phyloP scores from a whole-genome alignment of 2,113 vertebrate species.

The Passer montanus region DNA sequence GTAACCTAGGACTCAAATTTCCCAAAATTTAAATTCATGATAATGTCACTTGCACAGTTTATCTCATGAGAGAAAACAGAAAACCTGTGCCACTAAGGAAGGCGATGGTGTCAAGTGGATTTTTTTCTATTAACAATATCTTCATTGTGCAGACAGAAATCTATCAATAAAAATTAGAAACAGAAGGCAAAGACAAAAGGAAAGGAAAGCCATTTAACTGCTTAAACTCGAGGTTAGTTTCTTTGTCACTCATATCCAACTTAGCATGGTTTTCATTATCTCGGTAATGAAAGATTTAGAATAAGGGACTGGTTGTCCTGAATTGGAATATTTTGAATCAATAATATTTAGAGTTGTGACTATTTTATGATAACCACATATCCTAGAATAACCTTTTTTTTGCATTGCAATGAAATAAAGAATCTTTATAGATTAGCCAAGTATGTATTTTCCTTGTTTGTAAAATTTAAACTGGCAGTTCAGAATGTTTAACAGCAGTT shows the following conservation, averaged over 20 bases:
- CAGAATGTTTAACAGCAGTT: slow-evolving; percentile 43
- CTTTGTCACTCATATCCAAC: neutral
- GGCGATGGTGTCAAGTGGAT: neutral
- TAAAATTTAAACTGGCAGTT: slow-evolving; percentile 51
- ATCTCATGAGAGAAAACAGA: neutral
- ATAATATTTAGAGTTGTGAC: neutral
- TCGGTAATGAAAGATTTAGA: slow-evolving; percentile 39
- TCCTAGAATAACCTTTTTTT: slow-evolving; percentile 54
- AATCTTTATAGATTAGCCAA: slow-evolving; percentile 15
- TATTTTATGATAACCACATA: slow-evolving; percentile 59
- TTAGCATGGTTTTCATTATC: slow-evolving; percentile 18
- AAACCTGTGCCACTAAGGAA: neutral
- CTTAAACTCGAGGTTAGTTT: neutral
- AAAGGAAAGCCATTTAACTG: neutral
- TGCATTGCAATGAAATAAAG: slow-evolving; percentile 46
- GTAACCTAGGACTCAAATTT: neutral
- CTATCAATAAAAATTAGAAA: neutral
- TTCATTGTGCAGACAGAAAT: neutral
- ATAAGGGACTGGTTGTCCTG: neutral
- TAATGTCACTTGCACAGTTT: neutral
- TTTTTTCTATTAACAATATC: neutral
- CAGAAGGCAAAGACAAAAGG: neutral
- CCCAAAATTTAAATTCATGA: neutral
- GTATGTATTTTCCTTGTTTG: slow-evolving; percentile 15
- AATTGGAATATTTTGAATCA: slow-evolving; percentile 14